Base-by-base conservation (phyloP, 1,140 invertebrate genomes). In the Orussus abietinus region DNA sequence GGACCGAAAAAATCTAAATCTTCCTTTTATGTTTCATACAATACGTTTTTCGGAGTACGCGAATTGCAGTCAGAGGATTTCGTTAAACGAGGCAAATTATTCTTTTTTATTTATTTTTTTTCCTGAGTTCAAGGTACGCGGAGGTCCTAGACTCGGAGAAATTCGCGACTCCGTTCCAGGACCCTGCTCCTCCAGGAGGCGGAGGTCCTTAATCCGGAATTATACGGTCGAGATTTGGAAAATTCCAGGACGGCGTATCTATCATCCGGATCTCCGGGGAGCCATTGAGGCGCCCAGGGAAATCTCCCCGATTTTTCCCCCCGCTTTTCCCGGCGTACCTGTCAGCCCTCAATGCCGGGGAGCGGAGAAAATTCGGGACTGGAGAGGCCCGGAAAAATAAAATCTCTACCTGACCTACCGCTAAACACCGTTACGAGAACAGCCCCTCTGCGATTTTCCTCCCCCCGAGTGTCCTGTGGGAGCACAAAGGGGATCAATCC, bases 181-280 rank as follows among this genome's bases (percentile, higher is more conserved):
- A 20, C 4, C 2, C 3, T 5, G 25, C 19, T 10, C 9, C 20
- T 15, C 11, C 2, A 19, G 10, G 17, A 3, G 6, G 10, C 15
- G 17, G 11, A 29, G 37, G 32, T 22, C 29, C 18, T 22, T 19
- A 45, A 45, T 39, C 37, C 22, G 35, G 39, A 46, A 44, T 46
- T 40, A 40, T 30, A 35, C 37, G 37, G 26, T 9, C 5, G 31
- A 35, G 40, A 41, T 33, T 35, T 39, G 13, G 1, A 28, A 45
- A 45, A 45, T 34, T 45, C 31, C 30, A 18, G 26, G 17, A 9
- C 38, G 35, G 40, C 30, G 36, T 45, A 45, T 45, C 43, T 46
- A 40, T 46, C 38, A 40, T 46, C 15, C 32, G 37, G 38, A 46
- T 40, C 37, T 40, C 25, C 18, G 11, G 11, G 4, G 14, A 18